Percentiles rank a stretch among this genome's conserved stretches.
phyloP scores from a whole-genome alignment of 2,888 invertebrate genomes.

The Eulithis testata region DNA sequence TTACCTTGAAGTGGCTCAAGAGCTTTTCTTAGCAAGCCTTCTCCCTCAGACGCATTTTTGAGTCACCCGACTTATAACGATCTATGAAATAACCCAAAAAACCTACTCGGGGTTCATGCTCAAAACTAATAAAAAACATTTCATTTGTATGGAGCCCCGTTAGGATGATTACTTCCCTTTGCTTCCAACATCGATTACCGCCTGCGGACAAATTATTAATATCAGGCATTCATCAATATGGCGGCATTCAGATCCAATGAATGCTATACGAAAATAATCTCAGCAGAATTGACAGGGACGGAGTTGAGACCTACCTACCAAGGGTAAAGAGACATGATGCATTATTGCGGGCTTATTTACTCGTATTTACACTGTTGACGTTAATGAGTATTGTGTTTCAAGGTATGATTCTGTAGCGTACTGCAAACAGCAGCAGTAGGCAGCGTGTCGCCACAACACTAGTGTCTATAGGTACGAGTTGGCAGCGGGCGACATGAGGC shows the following conservation, averaged over 20 bases:
- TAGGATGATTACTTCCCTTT: constrained; percentile 56
- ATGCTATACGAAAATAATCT: constrained; percentile 74
- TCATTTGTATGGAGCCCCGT: constrained; percentile 23
- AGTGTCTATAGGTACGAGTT: no score
- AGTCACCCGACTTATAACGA: no score
- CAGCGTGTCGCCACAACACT: no score
- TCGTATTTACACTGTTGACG: no score
- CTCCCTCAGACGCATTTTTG: no score
- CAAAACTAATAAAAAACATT: constrained; percentile 5
- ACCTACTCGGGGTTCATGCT: not conserved
- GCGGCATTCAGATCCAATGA: constrained; percentile 69
- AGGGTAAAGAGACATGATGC: not conserved
- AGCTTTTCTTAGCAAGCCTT: no score
- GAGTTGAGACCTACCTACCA: not conserved
- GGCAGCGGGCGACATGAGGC: no score
- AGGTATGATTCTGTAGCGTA: no score
- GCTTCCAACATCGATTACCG: constrained; percentile 57
- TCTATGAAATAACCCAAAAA: no score
- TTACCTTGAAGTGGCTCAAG: no score
- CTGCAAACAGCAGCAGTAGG: no score
- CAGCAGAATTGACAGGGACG: constrained; percentile 30
- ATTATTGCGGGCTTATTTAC: not conserved
- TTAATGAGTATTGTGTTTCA: no score
- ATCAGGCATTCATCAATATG: constrained; percentile 77
- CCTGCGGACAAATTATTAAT: constrained; percentile 76